phyloP scores from a whole-genome alignment of 1,140 invertebrate species.

The Cydia splendana region DNA sequence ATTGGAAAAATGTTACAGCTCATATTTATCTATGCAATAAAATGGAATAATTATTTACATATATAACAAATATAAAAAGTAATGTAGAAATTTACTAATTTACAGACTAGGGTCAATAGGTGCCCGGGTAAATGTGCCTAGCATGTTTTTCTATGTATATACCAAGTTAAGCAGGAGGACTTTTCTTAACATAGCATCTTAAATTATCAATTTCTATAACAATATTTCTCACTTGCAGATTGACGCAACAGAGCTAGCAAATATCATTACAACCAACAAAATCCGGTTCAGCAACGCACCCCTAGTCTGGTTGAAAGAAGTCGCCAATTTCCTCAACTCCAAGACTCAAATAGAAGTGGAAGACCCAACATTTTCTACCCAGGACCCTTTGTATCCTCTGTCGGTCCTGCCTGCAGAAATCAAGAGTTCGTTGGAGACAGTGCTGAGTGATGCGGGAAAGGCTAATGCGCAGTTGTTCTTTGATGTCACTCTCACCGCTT shows the following conservation, averaged over 20 bases:
- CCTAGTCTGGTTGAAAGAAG: slow-evolving; percentile 82
- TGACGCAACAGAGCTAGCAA: slow-evolving; percentile 80
- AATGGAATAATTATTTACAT: no score
- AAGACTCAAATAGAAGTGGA: slow-evolving; percentile 83
- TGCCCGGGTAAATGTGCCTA: no score
- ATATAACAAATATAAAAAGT: no score
- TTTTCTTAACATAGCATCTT: no score
- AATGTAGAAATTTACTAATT: no score
- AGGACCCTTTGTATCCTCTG: slow-evolving; percentile 78
- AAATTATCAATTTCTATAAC: neutral
- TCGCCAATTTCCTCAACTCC: slow-evolving; percentile 82
- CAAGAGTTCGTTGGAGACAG: slow-evolving; percentile 78
- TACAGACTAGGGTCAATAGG: no score
- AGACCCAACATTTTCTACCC: slow-evolving; percentile 80
- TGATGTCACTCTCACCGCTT: slow-evolving; percentile 82
- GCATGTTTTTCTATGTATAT: no score
- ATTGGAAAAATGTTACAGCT: neutral
- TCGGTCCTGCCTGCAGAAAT: slow-evolving; percentile 80
- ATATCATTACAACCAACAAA: slow-evolving; percentile 78
- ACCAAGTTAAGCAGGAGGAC: no score
- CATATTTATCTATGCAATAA: no score
- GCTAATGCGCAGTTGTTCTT: slow-evolving; percentile 82
- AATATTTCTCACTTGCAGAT: slow-evolving; percentile 77
- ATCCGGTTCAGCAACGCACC: slow-evolving; percentile 82
- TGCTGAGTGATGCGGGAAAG: slow-evolving; percentile 80